Evolutionary conservation across 2,113 vertebrate genomes (phyloP).

Genomic region (Rhinolophus ferrumequinum): DNA sequence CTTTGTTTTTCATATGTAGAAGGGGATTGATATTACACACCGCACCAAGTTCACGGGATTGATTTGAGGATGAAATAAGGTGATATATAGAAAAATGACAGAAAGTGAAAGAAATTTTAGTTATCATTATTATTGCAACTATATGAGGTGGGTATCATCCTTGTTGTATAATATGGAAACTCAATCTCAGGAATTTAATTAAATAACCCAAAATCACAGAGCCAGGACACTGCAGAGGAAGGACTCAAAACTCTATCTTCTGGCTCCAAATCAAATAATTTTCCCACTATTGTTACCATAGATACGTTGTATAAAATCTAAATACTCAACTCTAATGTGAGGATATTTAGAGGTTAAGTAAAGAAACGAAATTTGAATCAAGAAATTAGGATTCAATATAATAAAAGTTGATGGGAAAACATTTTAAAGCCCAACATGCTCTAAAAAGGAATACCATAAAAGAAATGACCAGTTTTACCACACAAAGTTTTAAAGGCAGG

Average conservation of each 20-base stretch:
- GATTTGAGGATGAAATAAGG: background rate
- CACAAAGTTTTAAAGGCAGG: background rate
- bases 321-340: background rate
- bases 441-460: background rate
- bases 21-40: background rate
- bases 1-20: background rate
- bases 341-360: background rate
- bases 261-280: background rate
- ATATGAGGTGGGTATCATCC: background rate
- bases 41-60: background rate
- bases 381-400: background rate
- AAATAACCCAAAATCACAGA: background rate
- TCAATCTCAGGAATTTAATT: conserved; percentile 10
- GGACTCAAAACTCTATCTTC: background rate
- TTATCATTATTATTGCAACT: background rate
- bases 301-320: background rate
- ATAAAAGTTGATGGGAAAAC: background rate
- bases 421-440: background rate
- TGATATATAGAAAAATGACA: background rate
- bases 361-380: background rate
- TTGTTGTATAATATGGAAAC: background rate
- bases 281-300: background rate
- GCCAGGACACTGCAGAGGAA: background rate
- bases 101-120: background rate
- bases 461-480: background rate